These are phyloP conservation scores for Lagenorhynchus albirostris DNA, from an alignment of 2,113 vertebrate species.

Conservation along the genomic window DNA sequence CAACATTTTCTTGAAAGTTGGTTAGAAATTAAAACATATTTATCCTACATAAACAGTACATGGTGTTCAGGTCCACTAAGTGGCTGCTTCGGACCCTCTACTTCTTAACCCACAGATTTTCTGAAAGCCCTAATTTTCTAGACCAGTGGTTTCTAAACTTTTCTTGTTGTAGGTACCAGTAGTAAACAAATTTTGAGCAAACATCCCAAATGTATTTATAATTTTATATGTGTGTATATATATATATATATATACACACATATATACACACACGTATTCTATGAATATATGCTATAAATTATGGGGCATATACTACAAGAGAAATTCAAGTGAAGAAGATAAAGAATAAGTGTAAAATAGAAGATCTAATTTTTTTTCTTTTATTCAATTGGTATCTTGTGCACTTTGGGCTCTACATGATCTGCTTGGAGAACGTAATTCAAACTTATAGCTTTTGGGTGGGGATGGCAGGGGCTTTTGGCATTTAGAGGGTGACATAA, in stretches of 20 bases:
- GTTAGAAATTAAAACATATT: neutral
- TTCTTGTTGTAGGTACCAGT: neutral
- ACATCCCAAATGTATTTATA: neutral
- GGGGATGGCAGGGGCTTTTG: neutral
- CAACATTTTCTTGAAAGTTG: neutral
- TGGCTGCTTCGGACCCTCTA: neutral
- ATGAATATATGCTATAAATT: neutral
- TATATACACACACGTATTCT: neutral
- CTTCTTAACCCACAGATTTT: neutral
- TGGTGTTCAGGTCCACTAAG: neutral
- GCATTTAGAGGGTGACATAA: neutral
- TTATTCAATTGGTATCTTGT: neutral
- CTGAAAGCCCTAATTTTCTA: neutral
- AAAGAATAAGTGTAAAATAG: neutral
- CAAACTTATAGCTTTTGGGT: neutral
- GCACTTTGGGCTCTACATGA: neutral
- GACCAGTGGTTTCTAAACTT: neutral
- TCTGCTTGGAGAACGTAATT: neutral
- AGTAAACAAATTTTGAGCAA: neutral
- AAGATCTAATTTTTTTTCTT: neutral
- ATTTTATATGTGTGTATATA: neutral
- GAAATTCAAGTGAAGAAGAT: neutral
- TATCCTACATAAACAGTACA: neutral
- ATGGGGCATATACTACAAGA: neutral
- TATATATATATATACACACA: neutral